Base-by-base conservation (phyloP, 2,888 invertebrate genomes). In the Azorinus chamasolen region DNA sequence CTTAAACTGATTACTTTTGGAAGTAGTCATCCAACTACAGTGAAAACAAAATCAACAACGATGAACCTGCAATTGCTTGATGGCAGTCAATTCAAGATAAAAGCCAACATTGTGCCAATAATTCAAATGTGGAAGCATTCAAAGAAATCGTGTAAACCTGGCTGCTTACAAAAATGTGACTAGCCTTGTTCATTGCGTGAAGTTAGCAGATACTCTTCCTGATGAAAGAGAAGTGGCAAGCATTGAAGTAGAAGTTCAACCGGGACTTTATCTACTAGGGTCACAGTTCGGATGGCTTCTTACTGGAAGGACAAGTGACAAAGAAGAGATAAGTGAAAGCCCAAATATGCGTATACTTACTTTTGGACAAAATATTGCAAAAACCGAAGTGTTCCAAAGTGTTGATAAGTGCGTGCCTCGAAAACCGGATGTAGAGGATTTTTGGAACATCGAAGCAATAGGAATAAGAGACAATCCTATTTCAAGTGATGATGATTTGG, bases 361-460 rank as follows among this genome's bases (percentile, higher is more conserved):
- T 12, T 16, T 37, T 59, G 58, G 58, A 32, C 32, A 12, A 0
- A 51, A 58, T 24, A 58, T 64, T 1, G 8, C n/a, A 18, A 45
- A 53, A 20, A 24, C 39, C 2, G 24, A 58, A 27, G 43, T 51
- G 8, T 51, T 50, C 39, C 8, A 37, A 24, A 25, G 18, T 32
- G 20, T 20, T 32, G 27, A 18, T 25, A 46, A 25, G 58, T 58
- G 5, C 4, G 5, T 32, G 10, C 32, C 32, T 4, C 4, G 4
- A 51, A 53, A 66, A 18, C 58, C 58, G 18, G 66, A 66, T 20
- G 58, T n/a, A n/a, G n/a, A n/a, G n/a, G n/a, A n/a, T n/a, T 66
- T 66, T 58, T 66, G 66, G 66, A 58, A 57, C 8, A 25, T 50
- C 12, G 66, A 66, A 51, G 41, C 66, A 14, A 66, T 66, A 12